Evolutionary conservation across 35 echinoderm and acorn worm species (phyloP), one percentile per base, ranked within the genome.

Genomic region (Anneissia japonica): DNA sequence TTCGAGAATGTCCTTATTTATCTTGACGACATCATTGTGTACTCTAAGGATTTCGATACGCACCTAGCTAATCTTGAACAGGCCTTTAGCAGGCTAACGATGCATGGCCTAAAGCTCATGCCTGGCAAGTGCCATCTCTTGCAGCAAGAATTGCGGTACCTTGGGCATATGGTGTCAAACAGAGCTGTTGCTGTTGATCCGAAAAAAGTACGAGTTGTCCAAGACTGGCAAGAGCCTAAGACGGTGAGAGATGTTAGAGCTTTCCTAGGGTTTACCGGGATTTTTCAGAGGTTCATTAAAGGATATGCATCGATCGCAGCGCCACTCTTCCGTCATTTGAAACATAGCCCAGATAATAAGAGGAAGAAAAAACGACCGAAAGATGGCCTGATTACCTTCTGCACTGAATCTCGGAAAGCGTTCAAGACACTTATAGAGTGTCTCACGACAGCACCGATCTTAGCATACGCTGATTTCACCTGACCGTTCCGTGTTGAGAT

Each of bases 281-380:
- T 91, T 30, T 91, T 91, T 74, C 85, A 89, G 0, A 73, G 89
- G 7, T 91, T 91, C 32, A 73, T 95, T 2, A 64, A 72, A 11
- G 43, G 38, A 14, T 95, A 88, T 89, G 85, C 85, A 17, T 31
- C 36, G 0, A 46, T 91, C 14, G 84, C 93, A 0, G 30, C 45
- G 35, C 93, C 93, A 30, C 76, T 95, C 0, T 36, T 81, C 36
- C n/a, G 46, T 1, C 86, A 91, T 1, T 91, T 86, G 30, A 34
- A 89, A 19, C 12, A 29, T 11, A 16, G n/a, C 13, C n/a, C 13
- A 72, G n/a, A n/a, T n/a, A n/a, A n/a, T n/a, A n/a, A n/a, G n/a
- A n/a, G n/a, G n/a, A n/a, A n/a, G n/a, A n/a, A n/a, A n/a, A n/a
- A n/a, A n/a, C n/a, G n/a, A n/a, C n/a, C n/a, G n/a, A n/a, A n/a